These are phyloP conservation scores for Campaea margaritaria DNA, from an alignment of 2,888 invertebrate species.

Conservation along the genomic window DNA sequence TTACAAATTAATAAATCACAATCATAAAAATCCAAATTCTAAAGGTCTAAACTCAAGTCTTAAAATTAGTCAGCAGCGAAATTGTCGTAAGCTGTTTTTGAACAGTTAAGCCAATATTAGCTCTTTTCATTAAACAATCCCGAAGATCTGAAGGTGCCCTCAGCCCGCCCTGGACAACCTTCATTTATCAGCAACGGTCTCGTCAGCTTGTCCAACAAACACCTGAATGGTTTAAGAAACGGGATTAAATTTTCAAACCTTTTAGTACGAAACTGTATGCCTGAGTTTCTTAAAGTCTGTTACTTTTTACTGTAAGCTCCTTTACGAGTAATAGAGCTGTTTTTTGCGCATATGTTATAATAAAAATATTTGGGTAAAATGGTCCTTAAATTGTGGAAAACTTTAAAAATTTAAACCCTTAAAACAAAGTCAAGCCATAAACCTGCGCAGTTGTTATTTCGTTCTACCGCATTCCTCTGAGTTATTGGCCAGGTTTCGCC, in stretches of 20 bases:
- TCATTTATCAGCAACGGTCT: conserved; percentile 27
- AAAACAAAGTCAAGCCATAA: conserved; percentile 45
- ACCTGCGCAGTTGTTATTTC: conserved; percentile 47
- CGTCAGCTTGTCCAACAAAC: conserved; percentile 24
- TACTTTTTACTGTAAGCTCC: neutral
- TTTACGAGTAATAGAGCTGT: neutral
- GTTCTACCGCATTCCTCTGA: conserved; percentile 1
- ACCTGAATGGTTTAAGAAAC: conserved; percentile 22
- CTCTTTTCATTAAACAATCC: conserved; percentile 19
- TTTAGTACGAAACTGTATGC: conserved; percentile 28
- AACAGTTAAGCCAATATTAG: conserved; percentile 20
- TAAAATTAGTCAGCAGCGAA: conserved; percentile 2
- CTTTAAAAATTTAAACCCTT: no score
- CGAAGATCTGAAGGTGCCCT: conserved; percentile 26
- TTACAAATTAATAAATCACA: no score
- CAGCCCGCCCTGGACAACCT: conserved; percentile 22
- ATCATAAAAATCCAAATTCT: neutral
- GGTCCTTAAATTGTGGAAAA: no score
- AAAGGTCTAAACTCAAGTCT: conserved; percentile 8
- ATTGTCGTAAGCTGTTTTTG: conserved; percentile 28
- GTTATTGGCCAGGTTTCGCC: conserved; percentile 8
- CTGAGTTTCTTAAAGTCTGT: neutral
- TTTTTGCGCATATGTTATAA: no score
- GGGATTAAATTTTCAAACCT: conserved; percentile 25
- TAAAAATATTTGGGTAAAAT: no score